phyloP scores from a whole-genome alignment of 2,797 vertebrate species.

The Linurgus olivaceus region DNA sequence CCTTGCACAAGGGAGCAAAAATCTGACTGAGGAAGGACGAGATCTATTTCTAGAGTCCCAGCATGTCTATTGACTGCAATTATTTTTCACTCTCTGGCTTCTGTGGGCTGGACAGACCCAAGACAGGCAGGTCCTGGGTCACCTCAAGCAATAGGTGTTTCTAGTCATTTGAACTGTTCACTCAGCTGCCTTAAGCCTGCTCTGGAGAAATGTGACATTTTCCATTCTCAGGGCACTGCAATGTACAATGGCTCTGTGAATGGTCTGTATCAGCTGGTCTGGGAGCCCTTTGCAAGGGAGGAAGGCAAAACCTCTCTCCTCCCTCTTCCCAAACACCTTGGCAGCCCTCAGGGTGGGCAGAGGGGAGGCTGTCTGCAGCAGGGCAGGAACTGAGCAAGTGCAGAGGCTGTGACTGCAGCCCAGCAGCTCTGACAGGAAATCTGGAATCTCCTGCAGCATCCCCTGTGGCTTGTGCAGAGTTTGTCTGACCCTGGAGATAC shows the following conservation, averaged over 20 bases:
- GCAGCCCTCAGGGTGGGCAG: background rate
- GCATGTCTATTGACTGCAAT: background rate
- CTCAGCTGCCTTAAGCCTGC: background rate
- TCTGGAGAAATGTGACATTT: background rate
- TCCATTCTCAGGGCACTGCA: background rate
- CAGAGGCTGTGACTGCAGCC: background rate
- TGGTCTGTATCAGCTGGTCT: rapidly evolving
- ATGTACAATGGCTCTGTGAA: rapidly evolving
- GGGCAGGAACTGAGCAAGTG: background rate
- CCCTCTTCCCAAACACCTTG: background rate
- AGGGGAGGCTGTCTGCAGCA: background rate
- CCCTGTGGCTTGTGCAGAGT: background rate
- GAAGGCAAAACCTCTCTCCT: background rate
- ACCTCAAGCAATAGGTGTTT: background rate
- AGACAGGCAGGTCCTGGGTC: background rate
- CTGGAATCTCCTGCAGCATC: background rate
- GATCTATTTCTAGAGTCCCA: background rate
- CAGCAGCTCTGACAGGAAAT: background rate
- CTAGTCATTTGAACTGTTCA: background rate
- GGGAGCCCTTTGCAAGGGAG: background rate
- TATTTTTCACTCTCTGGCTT: background rate
- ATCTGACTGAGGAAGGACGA: background rate
- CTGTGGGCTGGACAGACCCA: background rate
- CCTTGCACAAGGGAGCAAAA: background rate
- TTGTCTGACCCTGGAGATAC: background rate